Evolutionary conservation across 2,888 invertebrate genomes (phyloP), one percentile per base, ranked within the genome.

Genomic region (Catonia carolina): DNA sequence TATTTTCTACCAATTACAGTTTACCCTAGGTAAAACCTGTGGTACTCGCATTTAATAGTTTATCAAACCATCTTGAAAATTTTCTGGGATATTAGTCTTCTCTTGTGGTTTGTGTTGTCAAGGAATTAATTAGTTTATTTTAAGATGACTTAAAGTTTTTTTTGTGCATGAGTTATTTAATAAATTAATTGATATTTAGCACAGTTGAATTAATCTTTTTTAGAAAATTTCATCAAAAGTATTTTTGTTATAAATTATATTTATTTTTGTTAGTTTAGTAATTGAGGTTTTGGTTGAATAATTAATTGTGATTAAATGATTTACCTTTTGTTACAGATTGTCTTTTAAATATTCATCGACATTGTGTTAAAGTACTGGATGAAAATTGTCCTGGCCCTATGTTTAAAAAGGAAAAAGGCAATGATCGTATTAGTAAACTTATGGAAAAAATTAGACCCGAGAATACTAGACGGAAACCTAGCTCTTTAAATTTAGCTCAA

Each of bases 341-440:
- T 78, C 85, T 87, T 70, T 78, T 92, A 66, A 86, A 88, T 68
- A 85, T 93, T 67, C 94, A 94, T 76, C 86, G 90, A 62, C 75
- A 77, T 47, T 95, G 94, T 75, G 84, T 89, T 47, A 82, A 83
- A 65, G 74, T 78, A 1, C 81, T 94, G 61, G 88, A 89, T 63
- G 93, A 92, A 71, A 80, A 79, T 64, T 94, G 94, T 71, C 86
- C 86, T 18, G 82, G 88, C 22, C 84, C 86, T 66, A 71, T 80
- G 63, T 77, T 80, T 73, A 67, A 75, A 73, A 65, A 78, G 77
- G 83, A 83, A 62, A 82, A 79, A 61, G 79, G 79, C 65, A 82
- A 83, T 70, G 84, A 82, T 73, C 75, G 86, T 65, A 85, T 87
- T 64, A 85, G 85, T 60, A 78, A 85, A 69, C 76, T 88, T 65